phyloP scores from a whole-genome alignment of 1,140 invertebrate genomes.

The Drosophila malerkotliana region DNA sequence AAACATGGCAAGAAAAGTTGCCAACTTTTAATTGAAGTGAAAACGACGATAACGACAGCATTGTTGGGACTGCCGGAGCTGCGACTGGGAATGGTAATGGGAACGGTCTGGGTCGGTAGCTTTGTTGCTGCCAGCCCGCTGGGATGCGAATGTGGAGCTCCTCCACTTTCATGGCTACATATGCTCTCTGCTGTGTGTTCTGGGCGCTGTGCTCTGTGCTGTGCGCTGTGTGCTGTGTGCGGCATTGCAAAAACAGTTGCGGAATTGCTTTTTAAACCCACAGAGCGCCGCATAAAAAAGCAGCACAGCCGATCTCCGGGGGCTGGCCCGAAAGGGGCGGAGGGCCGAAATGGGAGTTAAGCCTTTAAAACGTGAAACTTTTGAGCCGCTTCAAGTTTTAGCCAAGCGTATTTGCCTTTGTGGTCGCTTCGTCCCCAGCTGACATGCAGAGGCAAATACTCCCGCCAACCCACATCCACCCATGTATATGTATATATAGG shows the following conservation, averaged over 20 bases:
- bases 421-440: constrained; percentile 47
- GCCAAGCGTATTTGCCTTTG: constrained; percentile 73
- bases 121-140: constrained; percentile 68
- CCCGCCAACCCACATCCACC: background rate
- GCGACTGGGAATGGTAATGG: constrained; percentile 24
- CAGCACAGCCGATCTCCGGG: constrained; percentile 62
- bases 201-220: constrained; percentile 1
- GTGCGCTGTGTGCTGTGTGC: constrained; percentile 27
- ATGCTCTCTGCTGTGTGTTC: constrained; percentile 7
- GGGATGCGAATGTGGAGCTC: constrained; percentile 53
- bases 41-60: constrained; percentile 83
- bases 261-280: constrained; percentile 81
- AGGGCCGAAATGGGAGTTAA: constrained; percentile 50
- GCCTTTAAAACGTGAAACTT: constrained; percentile 80
- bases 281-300: constrained; percentile 72
- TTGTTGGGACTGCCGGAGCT: constrained; percentile 64
- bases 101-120: constrained; percentile 29
- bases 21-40: constrained; percentile 84
- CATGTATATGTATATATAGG: constrained; percentile 17
- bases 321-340: constrained; percentile 33
- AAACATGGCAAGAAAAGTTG: constrained; percentile 81
- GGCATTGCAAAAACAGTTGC: constrained; percentile 75
- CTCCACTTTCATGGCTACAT: constrained; percentile 29
- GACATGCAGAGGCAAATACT: constrained; percentile 18
- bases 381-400: constrained; percentile 74